Evolutionary conservation across 2,797 vertebrate species (phyloP).

Genomic region (Diglossa cyanea): DNA sequence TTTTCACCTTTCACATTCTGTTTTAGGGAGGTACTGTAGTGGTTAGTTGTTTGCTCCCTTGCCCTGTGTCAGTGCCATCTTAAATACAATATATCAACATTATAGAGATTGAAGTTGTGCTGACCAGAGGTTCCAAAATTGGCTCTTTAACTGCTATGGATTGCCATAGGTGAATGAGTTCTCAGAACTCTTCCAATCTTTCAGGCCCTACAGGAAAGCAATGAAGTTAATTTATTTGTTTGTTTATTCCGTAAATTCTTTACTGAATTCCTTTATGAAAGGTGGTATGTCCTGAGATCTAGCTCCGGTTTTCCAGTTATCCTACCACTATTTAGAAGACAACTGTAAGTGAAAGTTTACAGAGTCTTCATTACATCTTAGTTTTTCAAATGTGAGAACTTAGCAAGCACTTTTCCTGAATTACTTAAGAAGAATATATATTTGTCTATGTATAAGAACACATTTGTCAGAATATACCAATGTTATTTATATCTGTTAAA

Average conservation of each 20-base stretch:
- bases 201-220: not conserved
- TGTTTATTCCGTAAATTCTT: not conserved
- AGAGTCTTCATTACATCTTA: not conserved
- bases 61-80: not conserved
- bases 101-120: not conserved
- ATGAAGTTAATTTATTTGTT: not conserved
- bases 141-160: not conserved
- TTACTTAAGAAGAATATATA: not conserved
- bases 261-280: not conserved
- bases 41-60: not conserved
- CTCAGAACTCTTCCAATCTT: not conserved
- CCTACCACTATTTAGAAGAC: not conserved
- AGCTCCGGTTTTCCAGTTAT: not conserved
- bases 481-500: not conserved
- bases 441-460: not conserved
- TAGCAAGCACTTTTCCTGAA: not conserved
- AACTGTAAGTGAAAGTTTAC: not conserved
- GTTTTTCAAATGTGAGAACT: not conserved
- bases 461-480: not conserved
- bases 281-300: not conserved
- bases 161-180: not conserved
- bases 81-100: not conserved
- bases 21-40: not conserved
- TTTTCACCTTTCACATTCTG: not conserved
- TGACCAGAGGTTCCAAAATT: not conserved